These are phyloP conservation scores for Yponomeuta sedellus DNA, from an alignment of 2,888 invertebrate species.

Conservation along the genomic window DNA sequence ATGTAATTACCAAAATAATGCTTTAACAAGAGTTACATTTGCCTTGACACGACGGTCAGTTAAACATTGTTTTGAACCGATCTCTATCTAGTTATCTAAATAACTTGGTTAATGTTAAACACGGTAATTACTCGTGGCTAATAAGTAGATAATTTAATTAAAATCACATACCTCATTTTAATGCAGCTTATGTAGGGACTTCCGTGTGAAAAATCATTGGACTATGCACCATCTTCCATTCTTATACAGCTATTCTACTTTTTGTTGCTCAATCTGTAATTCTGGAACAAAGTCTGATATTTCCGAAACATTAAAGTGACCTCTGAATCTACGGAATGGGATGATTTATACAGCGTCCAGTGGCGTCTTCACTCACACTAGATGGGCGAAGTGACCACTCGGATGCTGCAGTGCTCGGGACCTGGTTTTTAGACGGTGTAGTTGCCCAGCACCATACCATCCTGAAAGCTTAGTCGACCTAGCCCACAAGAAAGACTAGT, in stretches of 20 bases:
- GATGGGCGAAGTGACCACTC: too few relatives aligned
- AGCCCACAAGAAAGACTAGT: too few relatives aligned
- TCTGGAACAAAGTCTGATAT: too few relatives aligned
- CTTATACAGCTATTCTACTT: not conserved
- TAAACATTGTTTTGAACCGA: not conserved
- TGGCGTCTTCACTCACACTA: too few relatives aligned
- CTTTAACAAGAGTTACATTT: not conserved
- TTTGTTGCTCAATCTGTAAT: too few relatives aligned
- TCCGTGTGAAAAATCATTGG: constrained; percentile 8
- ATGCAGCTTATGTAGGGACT: not conserved
- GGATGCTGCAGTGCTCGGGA: too few relatives aligned
- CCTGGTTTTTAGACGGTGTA: too few relatives aligned
- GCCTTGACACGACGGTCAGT: not conserved
- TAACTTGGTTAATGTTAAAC: constrained; percentile 2
- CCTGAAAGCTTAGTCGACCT: too few relatives aligned
- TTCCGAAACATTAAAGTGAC: too few relatives aligned
- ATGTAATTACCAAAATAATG: constrained; percentile 12
- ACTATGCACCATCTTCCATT: not conserved
- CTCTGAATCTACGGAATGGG: too few relatives aligned
- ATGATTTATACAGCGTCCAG: too few relatives aligned
- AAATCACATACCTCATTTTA: not conserved
- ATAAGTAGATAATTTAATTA: constrained; percentile 1
- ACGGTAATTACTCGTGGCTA: not conserved
- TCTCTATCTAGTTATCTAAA: not conserved
- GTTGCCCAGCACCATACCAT: too few relatives aligned